These are phyloP conservation scores for Emydura subglobosa DNA, from an alignment of 2,113 vertebrate species.

Conservation along the genomic window DNA sequence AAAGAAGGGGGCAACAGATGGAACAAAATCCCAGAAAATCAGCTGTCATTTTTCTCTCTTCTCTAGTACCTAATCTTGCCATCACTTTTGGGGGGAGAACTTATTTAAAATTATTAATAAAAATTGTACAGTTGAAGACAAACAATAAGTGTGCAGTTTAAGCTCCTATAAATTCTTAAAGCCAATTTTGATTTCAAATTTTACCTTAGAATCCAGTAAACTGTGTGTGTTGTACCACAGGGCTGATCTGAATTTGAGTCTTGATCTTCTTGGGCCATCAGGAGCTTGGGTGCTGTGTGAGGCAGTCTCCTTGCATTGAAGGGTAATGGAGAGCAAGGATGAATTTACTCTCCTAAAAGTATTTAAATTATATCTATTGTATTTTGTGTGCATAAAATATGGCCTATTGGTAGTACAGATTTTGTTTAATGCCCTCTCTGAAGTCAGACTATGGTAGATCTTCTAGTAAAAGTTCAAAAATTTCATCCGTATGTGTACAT, in stretches of 20 bases:
- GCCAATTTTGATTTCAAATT: not conserved
- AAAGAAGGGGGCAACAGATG: not conserved
- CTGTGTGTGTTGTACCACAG: not conserved
- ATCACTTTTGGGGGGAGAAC: not conserved
- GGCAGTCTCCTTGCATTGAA: not conserved
- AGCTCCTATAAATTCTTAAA: not conserved
- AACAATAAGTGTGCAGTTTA: not conserved
- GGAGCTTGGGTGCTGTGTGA: not conserved
- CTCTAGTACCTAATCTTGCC: not conserved
- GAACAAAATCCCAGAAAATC: not conserved
- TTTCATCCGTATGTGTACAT: not conserved
- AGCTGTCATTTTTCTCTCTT: not conserved
- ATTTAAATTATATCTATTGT: not conserved
- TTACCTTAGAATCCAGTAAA: not conserved
- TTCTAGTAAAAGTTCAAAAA: not conserved
- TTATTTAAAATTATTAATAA: not conserved
- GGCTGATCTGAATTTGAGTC: not conserved
- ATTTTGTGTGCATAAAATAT: not conserved
- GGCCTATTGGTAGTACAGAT: not conserved
- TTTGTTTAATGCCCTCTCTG: not conserved
- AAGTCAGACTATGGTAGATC: not conserved
- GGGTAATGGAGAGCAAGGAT: not conserved
- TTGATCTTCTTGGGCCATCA: not conserved
- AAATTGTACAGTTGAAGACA: not conserved
- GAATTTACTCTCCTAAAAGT: not conserved